Evolutionary conservation across 1,140 invertebrate species (phyloP).

Genomic region (Cydia splendana): DNA sequence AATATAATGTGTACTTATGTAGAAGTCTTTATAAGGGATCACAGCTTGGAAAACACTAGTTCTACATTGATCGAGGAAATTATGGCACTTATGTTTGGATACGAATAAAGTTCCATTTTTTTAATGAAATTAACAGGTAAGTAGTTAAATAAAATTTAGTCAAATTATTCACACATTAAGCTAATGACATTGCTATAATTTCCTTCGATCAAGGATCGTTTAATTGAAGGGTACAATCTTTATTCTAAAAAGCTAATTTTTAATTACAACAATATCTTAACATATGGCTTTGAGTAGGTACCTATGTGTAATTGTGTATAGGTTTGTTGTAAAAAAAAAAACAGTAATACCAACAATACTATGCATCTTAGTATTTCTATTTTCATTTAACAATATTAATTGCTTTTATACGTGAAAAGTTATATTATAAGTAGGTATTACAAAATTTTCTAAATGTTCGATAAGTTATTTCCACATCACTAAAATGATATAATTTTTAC

Average conservation of each 20-base stretch:
- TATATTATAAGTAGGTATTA: background rate
- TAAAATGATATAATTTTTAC: conserved; percentile 12
- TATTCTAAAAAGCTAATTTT: conserved; percentile 31
- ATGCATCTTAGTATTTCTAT: background rate
- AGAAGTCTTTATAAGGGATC: conserved; percentile 79
- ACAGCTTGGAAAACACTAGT: conserved; percentile 76
- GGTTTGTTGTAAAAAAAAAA: background rate
- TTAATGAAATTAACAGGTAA: background rate
- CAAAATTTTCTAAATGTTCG: background rate
- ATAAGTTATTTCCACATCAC: conserved; percentile 11
- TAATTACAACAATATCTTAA: conserved; percentile 22
- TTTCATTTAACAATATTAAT: background rate
- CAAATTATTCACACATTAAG: background rate
- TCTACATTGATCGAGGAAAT: conserved; percentile 54
- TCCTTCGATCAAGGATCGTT: conserved; percentile 28
- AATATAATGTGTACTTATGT: conserved; percentile 67
- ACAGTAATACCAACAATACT: background rate
- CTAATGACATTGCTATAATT: conserved; percentile 18
- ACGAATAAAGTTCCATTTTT: background rate
- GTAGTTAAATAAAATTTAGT: background rate
- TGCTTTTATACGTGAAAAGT: background rate
- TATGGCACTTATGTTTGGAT: background rate
- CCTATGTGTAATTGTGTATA: no score
- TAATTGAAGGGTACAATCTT: conserved; percentile 34
- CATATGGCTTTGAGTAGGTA: background rate